Conservation (phyloP, 2,888 invertebrate species). For the Tridacna crocea region DNA sequence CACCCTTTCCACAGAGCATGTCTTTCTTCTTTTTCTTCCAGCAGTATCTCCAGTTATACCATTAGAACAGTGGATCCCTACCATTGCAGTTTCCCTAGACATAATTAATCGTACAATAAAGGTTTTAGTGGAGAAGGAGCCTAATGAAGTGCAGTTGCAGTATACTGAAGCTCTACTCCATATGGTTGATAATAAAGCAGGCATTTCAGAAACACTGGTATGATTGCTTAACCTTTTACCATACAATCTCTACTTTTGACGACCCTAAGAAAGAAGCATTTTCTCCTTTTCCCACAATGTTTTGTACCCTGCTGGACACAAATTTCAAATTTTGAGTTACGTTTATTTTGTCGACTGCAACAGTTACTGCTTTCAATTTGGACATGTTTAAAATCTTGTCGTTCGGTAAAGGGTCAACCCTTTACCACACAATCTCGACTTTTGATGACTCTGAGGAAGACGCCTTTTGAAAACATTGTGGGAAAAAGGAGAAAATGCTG, state of each 20-base stretch:
- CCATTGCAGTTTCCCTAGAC: conserved; percentile 26
- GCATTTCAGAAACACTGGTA: not conserved
- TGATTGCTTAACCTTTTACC: no score
- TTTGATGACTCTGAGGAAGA: no score
- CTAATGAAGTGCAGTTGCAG: not conserved
- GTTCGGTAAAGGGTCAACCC: no score
- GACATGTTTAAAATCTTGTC: no score
- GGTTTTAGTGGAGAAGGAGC: conserved; percentile 17
- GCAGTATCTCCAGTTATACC: not conserved
- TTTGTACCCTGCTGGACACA: not conserved
- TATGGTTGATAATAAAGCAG: not conserved
- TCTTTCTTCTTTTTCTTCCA: not conserved
- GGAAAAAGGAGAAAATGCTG: no score
- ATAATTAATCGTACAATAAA: not conserved
- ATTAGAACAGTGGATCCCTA: conserved; percentile 7
- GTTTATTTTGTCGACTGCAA: no score
- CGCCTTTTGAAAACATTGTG: no score
- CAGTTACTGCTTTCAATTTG: no score
- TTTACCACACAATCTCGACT: no score
- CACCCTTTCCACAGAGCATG: no score
- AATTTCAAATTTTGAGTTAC: no score
- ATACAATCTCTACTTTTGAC: no score
- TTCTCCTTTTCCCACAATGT: not conserved
- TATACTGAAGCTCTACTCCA: not conserved
- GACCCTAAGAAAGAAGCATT: not conserved